These are phyloP conservation scores for Beris morrisii DNA, from an alignment of 2,888 invertebrate species.

Conservation along the genomic window DNA sequence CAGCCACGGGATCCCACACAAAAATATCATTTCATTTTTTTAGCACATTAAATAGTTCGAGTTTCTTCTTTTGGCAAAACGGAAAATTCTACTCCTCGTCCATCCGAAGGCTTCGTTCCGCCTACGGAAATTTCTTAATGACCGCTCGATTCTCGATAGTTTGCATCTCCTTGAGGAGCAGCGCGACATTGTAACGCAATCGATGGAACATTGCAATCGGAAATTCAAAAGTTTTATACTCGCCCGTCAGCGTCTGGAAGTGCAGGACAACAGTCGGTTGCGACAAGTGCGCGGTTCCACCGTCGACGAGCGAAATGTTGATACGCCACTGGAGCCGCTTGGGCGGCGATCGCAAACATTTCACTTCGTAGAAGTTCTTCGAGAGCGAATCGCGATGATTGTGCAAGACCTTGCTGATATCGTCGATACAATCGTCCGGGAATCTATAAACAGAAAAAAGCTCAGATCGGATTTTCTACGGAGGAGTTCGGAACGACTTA, in stretches of 20 bases:
- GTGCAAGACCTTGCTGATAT: slow-evolving; percentile 58
- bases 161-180: slow-evolving; percentile 59
- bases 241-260: slow-evolving; percentile 57
- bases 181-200: slow-evolving; percentile 58
- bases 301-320: slow-evolving; percentile 59
- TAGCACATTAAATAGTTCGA: slow-evolving; percentile 16
- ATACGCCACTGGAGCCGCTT: slow-evolving; percentile 58
- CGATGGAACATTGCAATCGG: slow-evolving; percentile 60
- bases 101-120: too few species aligned
- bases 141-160: slow-evolving; percentile 56
- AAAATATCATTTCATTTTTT: not conserved
- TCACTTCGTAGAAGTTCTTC: slow-evolving; percentile 52
- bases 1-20: too few species aligned
- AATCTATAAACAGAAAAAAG: slow-evolving; percentile 48
- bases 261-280: slow-evolving; percentile 60
- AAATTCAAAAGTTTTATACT: slow-evolving; percentile 57
- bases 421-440: slow-evolving; percentile 58
- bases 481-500: slow-evolving; percentile 40
- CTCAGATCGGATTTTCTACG: slow-evolving; percentile 9
- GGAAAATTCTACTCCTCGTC: slow-evolving; percentile 11
- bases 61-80: slow-evolving; percentile 21
- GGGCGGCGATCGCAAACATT: slow-evolving; percentile 55
- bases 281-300: slow-evolving; percentile 53
- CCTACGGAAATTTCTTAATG: slow-evolving; percentile 52
- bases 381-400: slow-evolving; percentile 56